Conservation (phyloP, 1,140 invertebrate genomes). For the Propsilocerus akamusi region DNA sequence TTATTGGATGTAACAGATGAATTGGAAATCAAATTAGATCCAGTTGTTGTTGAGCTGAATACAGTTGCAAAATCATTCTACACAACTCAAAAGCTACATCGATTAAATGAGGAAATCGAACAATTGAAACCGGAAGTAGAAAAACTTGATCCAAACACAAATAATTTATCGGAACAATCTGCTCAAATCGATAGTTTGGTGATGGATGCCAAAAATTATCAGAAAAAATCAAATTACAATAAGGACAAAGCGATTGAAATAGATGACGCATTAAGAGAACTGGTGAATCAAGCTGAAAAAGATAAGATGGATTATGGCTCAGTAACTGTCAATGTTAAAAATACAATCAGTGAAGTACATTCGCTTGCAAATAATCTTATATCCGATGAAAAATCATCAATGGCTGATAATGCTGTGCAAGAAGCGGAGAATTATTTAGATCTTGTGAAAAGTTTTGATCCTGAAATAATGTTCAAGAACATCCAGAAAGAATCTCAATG, state of each 20-base stretch:
- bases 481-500: neutral
- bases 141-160: conserved; percentile 38
- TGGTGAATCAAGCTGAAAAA: conserved; percentile 32
- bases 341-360: conserved; percentile 43
- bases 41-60: conserved; percentile 47
- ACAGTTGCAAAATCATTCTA: conserved; percentile 50
- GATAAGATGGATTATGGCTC: conserved; percentile 29
- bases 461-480: neutral
- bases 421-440: conserved; percentile 50
- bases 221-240: conserved; percentile 33
- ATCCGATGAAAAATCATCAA: conserved; percentile 42
- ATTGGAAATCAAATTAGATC: conserved; percentile 39
- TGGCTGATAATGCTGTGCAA: conserved; percentile 53
- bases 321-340: conserved; percentile 29
- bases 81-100: conserved; percentile 50
- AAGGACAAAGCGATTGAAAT: conserved; percentile 29
- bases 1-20: conserved; percentile 72
- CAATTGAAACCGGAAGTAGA: conserved; percentile 42
- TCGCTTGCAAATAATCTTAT: conserved; percentile 43
- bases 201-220: conserved; percentile 31
- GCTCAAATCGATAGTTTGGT: conserved; percentile 35
- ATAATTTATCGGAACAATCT: conserved; percentile 40
- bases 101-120: conserved; percentile 48
- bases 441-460: conserved; percentile 21
- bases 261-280: conserved; percentile 24